Evolutionary conservation across 2,797 vertebrate species (phyloP).

Genomic region (Hydrocynus forskahlii): DNA sequence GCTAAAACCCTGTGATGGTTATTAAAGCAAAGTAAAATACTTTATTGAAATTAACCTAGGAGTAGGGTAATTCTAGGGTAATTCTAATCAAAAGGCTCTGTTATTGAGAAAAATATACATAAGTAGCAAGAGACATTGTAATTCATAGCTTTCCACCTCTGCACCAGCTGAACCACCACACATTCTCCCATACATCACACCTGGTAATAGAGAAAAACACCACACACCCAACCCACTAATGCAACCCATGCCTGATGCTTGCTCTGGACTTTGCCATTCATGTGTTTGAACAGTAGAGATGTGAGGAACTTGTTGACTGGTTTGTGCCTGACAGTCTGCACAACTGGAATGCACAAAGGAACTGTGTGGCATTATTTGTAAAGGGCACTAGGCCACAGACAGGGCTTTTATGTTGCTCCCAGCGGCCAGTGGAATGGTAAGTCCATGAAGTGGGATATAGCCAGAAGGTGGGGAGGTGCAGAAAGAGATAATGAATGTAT

Average conservation of each 20-base stretch:
- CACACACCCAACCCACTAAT: conserved; percentile 63
- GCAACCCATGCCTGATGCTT: conserved; percentile 81
- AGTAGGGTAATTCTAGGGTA: no score
- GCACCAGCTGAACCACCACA: conserved; percentile 41
- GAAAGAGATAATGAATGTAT: background rate
- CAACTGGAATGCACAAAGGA: conserved; percentile 48
- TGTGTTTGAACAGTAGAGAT: conserved; percentile 54
- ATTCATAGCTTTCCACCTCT: conserved; percentile 7
- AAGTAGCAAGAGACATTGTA: background rate
- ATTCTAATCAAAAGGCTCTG: background rate
- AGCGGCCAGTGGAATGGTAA: conserved; percentile 43
- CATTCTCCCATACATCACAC: conserved; percentile 45
- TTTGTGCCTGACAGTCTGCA: conserved; percentile 51
- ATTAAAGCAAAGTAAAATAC: background rate
- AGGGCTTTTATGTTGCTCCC: conserved; percentile 14
- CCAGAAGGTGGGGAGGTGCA: conserved; percentile 11
- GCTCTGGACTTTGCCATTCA: conserved; percentile 72
- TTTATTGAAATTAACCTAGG: background rate
- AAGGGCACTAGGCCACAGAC: conserved; percentile 11
- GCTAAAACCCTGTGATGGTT: background rate
- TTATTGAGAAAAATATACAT: background rate
- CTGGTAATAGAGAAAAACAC: background rate
- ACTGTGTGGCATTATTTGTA: conserved; percentile 33
- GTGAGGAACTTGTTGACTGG: conserved; percentile 40
- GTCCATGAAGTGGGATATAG: conserved; percentile 14